Base-by-base conservation (phyloP, 2,113 vertebrate genomes). In the Melanocharis versteri region DNA sequence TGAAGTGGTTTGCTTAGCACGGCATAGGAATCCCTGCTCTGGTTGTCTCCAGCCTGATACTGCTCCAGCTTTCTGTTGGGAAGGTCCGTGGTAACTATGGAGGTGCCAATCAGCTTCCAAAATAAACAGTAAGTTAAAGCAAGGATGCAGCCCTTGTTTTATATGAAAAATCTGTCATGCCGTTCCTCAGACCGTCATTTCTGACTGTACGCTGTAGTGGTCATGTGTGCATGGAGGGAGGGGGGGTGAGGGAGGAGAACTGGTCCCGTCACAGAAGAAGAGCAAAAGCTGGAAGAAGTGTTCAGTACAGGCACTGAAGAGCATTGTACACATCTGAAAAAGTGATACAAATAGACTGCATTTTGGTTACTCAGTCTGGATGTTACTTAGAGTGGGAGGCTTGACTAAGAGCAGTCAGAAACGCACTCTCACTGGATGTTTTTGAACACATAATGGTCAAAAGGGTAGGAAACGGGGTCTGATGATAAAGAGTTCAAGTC, bases 1-100 rank as follows among this genome's bases (percentile, higher is more conserved):
- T 93, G 76, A 90, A 92, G 80, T 78, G 76, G 83, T 80, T 95
- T 95, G 73, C 75, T 76, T 88, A 35, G 66, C 31, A 4, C 31
- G 76, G 53, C 1, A 22, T 14, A 48, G 62, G 88, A 94, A 90
- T 93, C 66, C 61, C 82, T 61, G 50, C 45, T 37, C 60, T 61
- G 31, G 24, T 56, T 87, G 35, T 87, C 51, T 79, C 8, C 1
- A 30, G 8, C 44, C 13, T 62, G 65, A 27, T 51, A 15, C 0
- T 56, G 45, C 76, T 70, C 21, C 75, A 28, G 1, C n/a, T 83
- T 87, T 76, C 57, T 79, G 61, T 11, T 77, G 61, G 51, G 69
- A 57, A 69, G 30, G 39, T 69, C 48, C 0, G 0, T 58, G 56
- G 47, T n/a, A 47, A 73, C 84, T 64, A 75, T 2, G 4, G 68